A percentile compares a stretch with the other conserved stretches of the same genome.
These are phyloP conservation scores for Craniophora ligustri DNA, from an alignment of 2,888 invertebrate genomes.

Conservation along the genomic window DNA sequence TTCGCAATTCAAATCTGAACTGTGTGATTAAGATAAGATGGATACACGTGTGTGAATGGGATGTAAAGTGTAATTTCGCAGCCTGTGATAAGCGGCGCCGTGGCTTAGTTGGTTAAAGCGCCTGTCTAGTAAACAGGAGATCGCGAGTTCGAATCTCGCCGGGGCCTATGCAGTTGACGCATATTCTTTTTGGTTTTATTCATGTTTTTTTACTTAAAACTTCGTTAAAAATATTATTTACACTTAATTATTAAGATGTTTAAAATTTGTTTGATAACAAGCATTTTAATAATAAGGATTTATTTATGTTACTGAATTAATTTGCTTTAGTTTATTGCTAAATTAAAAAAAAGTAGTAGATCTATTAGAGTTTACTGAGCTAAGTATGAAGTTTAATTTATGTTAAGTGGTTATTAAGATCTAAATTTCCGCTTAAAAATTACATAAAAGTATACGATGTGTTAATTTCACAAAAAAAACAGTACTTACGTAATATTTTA, in stretches of 20 bases:
- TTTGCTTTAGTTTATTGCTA: no score
- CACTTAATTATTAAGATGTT: no score
- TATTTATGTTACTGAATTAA: no score
- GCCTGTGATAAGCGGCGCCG: constrained; percentile 66
- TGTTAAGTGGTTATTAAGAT: neutral
- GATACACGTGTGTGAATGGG: constrained; percentile 23
- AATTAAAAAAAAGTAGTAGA: no score
- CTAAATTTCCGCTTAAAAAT: no score
- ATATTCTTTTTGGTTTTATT: constrained; percentile 10
- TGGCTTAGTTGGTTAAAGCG: constrained; percentile 87
- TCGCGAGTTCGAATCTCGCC: constrained; percentile 87
- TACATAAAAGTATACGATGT: neutral
- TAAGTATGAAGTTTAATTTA: neutral
- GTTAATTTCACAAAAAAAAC: neutral
- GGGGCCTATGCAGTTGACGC: constrained; percentile 70
- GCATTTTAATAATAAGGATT: no score
- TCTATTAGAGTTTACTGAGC: neutral
- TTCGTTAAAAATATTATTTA: no score
- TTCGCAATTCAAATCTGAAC: constrained; percentile 6
- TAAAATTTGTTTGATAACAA: no score
- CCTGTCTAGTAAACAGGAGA: constrained; percentile 88
- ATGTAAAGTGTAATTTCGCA: constrained; percentile 42
- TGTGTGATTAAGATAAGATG: constrained; percentile 13
- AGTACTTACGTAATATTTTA: no score
- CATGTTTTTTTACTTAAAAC: neutral